Base-by-base conservation (phyloP, 2,888 invertebrate species). In the Eledona agricola region DNA sequence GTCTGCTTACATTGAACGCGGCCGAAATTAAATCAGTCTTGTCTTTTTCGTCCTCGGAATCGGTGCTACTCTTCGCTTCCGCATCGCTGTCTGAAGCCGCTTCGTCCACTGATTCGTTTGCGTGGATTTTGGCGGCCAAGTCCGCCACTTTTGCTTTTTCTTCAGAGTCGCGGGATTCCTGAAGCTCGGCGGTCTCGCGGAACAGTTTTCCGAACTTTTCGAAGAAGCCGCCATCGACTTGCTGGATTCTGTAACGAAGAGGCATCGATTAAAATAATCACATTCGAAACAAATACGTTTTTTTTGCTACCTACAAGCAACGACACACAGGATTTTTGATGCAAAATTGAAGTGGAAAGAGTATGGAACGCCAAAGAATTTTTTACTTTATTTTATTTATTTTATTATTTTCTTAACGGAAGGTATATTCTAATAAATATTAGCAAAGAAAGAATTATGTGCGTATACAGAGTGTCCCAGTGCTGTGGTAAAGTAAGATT, bases 221-320 rank as follows among this genome's bases (percentile, higher is more conserved):
- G 72, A 92, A 91, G 75, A 91, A 91, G 35, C 90, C 87, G 62
- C 88, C 89, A 73, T 91, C 91, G 9, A 88, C 81, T 77, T 90
- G 88, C 78, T 90, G 90, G 59, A 91, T 83, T 78, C 89, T 89
- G 79, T 35, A 80, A 80, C 65, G 68, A 67, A 70, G 65, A 53
- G 31, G 12, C 9, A 7, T 7, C 3, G 7, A 23, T 4, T 23
- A 3, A 25, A 10, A 4, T 4, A 9, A 6, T 9, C 4, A 2
- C 2, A 25, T 4, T 6, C 10, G 25, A 9, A 25, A 9, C 4
- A n/a, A 11, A 25, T 1, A 25, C 2, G n/a, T n/a, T n/a, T n/a
- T n/a, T n/a, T n/a, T n/a, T n/a, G n/a, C n/a, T n/a, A n/a, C n/a
- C n/a, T n/a, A n/a, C n/a, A n/a, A n/a, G n/a, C n/a, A n/a, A n/a